Conservation (phyloP, 2,113 vertebrate species). For the Actenoides hombroni region DNA sequence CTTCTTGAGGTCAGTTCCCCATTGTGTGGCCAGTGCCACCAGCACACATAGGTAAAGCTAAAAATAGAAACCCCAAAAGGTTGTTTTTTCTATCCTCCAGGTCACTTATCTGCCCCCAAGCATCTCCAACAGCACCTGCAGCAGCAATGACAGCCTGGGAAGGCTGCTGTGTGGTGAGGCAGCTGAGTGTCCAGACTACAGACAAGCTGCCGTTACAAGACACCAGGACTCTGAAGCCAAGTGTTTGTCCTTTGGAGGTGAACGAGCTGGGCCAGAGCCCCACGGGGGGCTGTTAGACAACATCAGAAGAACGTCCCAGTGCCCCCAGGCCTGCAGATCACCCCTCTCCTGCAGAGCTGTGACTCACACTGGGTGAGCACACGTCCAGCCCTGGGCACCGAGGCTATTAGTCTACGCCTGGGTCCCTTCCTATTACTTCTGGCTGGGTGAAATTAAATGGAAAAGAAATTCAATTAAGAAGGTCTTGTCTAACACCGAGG, state of each 20-base stretch:
- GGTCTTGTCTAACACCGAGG: background rate
- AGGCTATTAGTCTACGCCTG: background rate
- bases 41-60: background rate
- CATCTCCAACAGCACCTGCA: background rate
- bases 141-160: background rate
- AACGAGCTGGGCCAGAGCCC: background rate
- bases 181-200: background rate
- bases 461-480: background rate
- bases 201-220: background rate
- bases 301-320: background rate
- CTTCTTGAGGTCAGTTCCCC: background rate
- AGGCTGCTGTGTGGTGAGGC: background rate
- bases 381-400: background rate
- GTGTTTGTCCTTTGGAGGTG: background rate
- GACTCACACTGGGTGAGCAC: background rate
- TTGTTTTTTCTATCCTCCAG: background rate
- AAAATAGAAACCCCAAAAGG: rapidly evolving
- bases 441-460: background rate
- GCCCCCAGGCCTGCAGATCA: background rate
- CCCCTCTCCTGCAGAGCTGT: background rate
- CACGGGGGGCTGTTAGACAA: background rate
- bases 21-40: rapidly evolving
- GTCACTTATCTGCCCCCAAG: background rate
- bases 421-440: background rate
- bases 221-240: background rate